A percentile compares a stretch with the other conserved stretches of the same genome.
Evolutionary conservation across 2,797 vertebrate species (phyloP).

Genomic region (Thamnophis elegans): DNA sequence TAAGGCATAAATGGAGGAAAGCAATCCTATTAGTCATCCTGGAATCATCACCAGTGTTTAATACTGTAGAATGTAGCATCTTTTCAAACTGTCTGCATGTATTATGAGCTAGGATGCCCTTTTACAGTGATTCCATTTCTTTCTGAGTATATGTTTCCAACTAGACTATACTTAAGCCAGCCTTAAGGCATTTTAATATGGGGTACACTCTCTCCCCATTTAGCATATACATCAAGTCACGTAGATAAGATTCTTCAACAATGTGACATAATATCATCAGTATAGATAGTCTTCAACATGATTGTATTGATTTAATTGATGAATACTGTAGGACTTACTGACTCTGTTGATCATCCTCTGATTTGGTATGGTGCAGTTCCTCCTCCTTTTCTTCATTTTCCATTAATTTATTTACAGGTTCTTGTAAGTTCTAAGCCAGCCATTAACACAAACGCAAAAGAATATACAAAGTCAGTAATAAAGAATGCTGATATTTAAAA

Average conservation of each 20-base stretch:
- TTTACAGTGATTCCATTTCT: neutral
- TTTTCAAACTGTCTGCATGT: neutral
- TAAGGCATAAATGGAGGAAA: neutral
- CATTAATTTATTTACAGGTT: constrained; percentile 78
- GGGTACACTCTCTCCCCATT: neutral
- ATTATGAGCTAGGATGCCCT: neutral
- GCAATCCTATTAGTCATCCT: neutral
- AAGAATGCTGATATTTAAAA: neutral
- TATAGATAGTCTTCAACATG: neutral
- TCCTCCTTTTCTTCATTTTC: constrained; percentile 78
- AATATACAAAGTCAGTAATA: constrained; percentile 15
- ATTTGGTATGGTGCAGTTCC: constrained; percentile 60
- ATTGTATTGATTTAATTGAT: constrained; percentile 7
- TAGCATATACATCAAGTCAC: neutral
- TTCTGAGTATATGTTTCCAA: neutral
- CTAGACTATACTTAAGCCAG: neutral
- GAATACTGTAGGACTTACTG: constrained; percentile 68
- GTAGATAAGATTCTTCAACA: neutral
- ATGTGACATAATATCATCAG: neutral
- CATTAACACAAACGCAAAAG: constrained; percentile 24
- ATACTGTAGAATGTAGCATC: neutral
- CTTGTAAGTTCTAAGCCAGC: constrained; percentile 77
- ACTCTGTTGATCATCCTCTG: constrained; percentile 66
- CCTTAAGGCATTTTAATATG: neutral
- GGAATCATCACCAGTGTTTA: neutral